Evolutionary conservation across 2,888 invertebrate species (phyloP).

Genomic region (Scaptomyza tumidula): DNA sequence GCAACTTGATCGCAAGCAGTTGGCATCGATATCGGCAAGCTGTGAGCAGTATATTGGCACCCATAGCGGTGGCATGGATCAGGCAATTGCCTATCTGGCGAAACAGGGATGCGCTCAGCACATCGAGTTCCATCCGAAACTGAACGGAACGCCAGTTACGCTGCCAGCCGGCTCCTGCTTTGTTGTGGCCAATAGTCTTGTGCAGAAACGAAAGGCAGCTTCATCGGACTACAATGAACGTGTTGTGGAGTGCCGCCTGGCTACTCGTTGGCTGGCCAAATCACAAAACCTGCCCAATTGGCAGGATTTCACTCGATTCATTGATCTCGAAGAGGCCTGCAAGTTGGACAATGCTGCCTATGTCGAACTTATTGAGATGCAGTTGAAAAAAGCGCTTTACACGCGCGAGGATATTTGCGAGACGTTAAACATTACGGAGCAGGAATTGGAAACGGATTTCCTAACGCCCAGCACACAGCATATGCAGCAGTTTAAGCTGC

Average conservation of each 20-base stretch:
- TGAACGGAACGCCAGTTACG: constrained; percentile 90
- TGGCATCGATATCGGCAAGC: constrained; percentile 94
- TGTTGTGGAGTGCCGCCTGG: constrained; percentile 97
- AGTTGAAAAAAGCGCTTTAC: constrained; percentile 89
- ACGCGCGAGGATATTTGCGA: constrained; percentile 88
- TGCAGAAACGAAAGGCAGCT: constrained; percentile 96
- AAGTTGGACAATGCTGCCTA: constrained; percentile 88
- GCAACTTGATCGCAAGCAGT: constrained; percentile 85
- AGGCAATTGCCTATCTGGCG: constrained; percentile 97
- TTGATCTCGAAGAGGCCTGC: constrained; percentile 90
- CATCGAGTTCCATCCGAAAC: constrained; percentile 95
- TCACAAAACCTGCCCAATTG: constrained; percentile 87
- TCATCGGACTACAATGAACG: constrained; percentile 95
- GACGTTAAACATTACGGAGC: constrained; percentile 86
- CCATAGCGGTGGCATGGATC: constrained; percentile 99
- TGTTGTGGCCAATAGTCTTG: constrained; percentile 96
- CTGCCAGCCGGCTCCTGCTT: constrained; percentile 94
- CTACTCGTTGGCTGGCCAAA: constrained; percentile 92
- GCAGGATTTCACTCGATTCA: constrained; percentile 88
- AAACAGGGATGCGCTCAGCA: constrained; percentile 93
- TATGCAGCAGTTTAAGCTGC: constrained; percentile 89
- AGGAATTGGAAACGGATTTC: constrained; percentile 88
- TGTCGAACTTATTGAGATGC: constrained; percentile 87
- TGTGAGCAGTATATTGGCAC: constrained; percentile 98
- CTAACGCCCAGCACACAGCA: constrained; percentile 88